Evolutionary conservation across 2,113 vertebrate species (phyloP).

Genomic region (Dicrurus megarhynchus): DNA sequence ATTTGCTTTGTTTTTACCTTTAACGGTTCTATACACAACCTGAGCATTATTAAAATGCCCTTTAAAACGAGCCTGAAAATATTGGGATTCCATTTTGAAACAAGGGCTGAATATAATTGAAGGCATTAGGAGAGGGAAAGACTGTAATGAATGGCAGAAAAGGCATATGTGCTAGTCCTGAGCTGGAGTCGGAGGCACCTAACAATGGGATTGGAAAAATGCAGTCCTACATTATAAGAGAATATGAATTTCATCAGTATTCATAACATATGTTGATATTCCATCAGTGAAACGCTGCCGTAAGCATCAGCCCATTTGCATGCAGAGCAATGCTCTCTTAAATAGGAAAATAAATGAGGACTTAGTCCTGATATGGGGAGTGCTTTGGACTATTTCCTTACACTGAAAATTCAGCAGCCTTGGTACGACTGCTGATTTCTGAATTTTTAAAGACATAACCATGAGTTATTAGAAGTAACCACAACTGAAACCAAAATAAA

Average conservation of each 20-base stretch:
- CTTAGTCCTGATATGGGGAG: slow-evolving; percentile 17
- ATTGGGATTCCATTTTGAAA: slow-evolving; percentile 13
- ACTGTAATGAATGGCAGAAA: background rate
- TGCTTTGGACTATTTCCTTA: slow-evolving; percentile 1
- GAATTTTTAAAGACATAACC: background rate
- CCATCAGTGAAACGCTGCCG: background rate
- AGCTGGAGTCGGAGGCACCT: background rate
- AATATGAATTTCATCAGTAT: slow-evolving; percentile 56
- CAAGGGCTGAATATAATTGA: background rate
- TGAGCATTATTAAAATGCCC: slow-evolving; percentile 3
- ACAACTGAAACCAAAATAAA: background rate
- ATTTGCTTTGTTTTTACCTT: slow-evolving; percentile 36
- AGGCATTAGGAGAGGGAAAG: background rate
- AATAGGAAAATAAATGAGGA: slow-evolving; percentile 51
- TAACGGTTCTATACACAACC: background rate
- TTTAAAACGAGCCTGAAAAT: slow-evolving; percentile 17
- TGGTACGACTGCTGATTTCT: background rate
- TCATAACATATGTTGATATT: slow-evolving; percentile 24
- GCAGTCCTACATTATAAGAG: background rate
- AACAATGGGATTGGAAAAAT: background rate
- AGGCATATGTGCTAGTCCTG: background rate
- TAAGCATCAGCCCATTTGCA: slow-evolving; percentile 25
- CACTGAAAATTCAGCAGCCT: background rate
- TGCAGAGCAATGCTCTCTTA: slow-evolving; percentile 11
- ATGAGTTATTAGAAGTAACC: background rate